Percentiles rank a stretch among this genome's conserved stretches.
Evolutionary conservation across 2,113 vertebrate species (phyloP).

Genomic region (Neodontobutis hainanensis): DNA sequence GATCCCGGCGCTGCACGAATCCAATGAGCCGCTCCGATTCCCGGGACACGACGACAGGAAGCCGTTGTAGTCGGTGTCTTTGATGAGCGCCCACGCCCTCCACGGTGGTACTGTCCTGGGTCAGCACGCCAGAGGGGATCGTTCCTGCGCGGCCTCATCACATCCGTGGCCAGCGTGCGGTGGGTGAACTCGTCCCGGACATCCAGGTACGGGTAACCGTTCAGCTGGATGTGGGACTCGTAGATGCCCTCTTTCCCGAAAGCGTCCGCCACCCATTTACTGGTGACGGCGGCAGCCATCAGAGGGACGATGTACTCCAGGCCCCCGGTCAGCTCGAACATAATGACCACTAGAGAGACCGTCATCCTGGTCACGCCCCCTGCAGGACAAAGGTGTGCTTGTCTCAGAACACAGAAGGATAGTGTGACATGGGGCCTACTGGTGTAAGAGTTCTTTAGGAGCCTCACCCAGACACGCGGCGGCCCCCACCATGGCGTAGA

Average conservation of each 20-base stretch:
- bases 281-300: constrained; percentile 97
- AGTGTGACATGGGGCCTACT: no score
- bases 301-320: constrained; percentile 97
- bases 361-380: constrained; percentile 98
- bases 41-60: constrained; percentile 93
- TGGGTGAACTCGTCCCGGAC: constrained; percentile 96
- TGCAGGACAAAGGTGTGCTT: constrained; percentile 34
- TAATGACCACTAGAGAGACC: constrained; percentile 96
- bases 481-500: constrained; percentile 98
- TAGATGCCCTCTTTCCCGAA: constrained; percentile 98
- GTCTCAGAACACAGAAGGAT: background rate
- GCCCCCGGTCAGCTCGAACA: constrained; percentile 98
- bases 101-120: constrained; percentile 93
- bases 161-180: constrained; percentile 92
- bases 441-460: no score
- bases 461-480: constrained; percentile 92
- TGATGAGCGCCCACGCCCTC: constrained; percentile 96
- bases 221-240: constrained; percentile 96
- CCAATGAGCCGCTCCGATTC: constrained; percentile 96
- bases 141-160: constrained; percentile 91
- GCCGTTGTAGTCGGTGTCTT: constrained; percentile 96
- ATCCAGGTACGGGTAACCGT: constrained; percentile 96
- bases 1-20: constrained; percentile 93
- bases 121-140: constrained; percentile 92
- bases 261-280: constrained; percentile 98